A percentile compares a stretch with the other conserved stretches of the same genome.
phyloP scores from a whole-genome alignment of 2,888 invertebrate species.

The Vesta saturnalis region DNA sequence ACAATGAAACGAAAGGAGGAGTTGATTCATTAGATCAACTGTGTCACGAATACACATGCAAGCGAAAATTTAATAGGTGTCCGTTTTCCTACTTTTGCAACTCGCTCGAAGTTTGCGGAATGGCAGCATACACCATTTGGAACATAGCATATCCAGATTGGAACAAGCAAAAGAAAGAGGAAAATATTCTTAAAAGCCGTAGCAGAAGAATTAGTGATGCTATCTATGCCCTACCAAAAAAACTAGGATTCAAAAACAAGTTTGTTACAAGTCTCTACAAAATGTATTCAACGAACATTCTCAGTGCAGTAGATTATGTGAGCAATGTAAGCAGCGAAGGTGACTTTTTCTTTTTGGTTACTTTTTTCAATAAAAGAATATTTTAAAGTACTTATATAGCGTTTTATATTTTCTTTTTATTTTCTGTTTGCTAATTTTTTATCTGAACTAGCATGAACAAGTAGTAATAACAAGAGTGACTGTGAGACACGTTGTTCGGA shows the following conservation, averaged over 20 bases:
- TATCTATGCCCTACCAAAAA: neutral
- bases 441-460: neutral
- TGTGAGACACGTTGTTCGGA: no score
- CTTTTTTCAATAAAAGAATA: neutral
- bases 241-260: no score
- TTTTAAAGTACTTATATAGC: neutral
- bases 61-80: neutral
- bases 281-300: neutral
- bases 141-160: no score
- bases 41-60: no score
- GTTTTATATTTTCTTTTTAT: neutral
- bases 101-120: neutral
- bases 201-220: neutral
- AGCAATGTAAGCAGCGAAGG: no score
- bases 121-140: no score
- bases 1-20: no score
- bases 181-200: neutral
- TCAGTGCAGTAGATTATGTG: neutral
- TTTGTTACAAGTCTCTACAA: no score
- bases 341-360: neutral
- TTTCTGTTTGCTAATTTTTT: neutral
- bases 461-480: neutral
- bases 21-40: no score
- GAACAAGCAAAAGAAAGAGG: neutral
- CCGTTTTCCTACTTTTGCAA: neutral